phyloP scores from a whole-genome alignment of 2,888 invertebrate genomes.

The Periphyllus acericola region DNA sequence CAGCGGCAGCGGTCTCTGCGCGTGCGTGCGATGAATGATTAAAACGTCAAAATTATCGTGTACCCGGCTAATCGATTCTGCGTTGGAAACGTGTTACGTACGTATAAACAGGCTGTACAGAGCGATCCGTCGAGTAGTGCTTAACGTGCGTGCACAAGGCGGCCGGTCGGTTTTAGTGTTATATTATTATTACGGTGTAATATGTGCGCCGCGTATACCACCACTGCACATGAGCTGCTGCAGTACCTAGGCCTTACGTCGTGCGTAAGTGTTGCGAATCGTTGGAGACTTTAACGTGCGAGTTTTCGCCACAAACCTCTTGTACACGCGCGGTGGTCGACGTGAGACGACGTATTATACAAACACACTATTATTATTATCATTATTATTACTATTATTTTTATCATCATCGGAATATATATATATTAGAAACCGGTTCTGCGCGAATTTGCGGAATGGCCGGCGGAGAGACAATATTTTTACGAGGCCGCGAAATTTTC shows the following conservation, averaged over 20 bases:
- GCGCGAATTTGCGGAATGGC: slow-evolving; percentile 7
- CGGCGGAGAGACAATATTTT: slow-evolving; percentile 1
- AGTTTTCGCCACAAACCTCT: not conserved
- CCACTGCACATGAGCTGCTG: not conserved
- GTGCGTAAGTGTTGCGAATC: not conserved
- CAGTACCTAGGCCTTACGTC: not conserved
- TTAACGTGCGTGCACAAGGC: not conserved
- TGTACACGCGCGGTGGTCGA: not conserved
- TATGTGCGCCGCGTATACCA: not conserved
- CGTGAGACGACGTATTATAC: not conserved
- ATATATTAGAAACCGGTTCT: slow-evolving; percentile 14
- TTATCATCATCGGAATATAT: not conserved
- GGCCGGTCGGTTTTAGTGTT: not conserved
- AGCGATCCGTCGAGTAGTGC: not conserved
- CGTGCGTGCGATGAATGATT: not conserved
- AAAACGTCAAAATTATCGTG: slow-evolving; percentile 17
- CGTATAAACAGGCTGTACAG: not conserved
- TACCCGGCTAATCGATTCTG: slow-evolving; percentile 4
- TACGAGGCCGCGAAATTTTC: slow-evolving; percentile 16
- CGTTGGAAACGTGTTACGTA: not conserved
- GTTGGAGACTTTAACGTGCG: not conserved
- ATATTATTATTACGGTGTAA: not conserved
- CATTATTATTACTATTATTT: not conserved
- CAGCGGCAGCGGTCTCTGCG: not conserved
- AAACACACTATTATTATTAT: not conserved